Conservation (phyloP, 2,113 vertebrate genomes). For the Drymodes brunneopygia region DNA sequence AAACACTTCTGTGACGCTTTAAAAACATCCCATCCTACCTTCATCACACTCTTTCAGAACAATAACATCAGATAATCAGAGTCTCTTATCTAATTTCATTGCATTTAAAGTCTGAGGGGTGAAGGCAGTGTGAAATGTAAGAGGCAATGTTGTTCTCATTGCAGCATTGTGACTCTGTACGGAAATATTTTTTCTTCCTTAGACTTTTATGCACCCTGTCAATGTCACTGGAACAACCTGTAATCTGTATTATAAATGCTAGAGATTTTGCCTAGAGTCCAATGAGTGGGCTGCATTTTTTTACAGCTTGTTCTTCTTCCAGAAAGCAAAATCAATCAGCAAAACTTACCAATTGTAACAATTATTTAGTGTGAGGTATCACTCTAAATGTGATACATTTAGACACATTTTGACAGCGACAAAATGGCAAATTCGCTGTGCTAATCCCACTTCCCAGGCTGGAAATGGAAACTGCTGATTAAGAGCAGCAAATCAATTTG, state of each 20-base stretch:
- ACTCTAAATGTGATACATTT: too few species aligned
- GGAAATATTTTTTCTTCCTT: not conserved
- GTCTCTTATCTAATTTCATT: not conserved
- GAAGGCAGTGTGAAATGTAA: not conserved
- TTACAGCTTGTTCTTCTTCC: not conserved
- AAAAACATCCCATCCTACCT: not conserved
- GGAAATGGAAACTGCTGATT: constrained; percentile 40
- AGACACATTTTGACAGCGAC: constrained; percentile 19
- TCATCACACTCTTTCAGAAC: not conserved
- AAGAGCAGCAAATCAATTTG: constrained; percentile 34
- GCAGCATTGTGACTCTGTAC: not conserved
- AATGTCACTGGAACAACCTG: not conserved
- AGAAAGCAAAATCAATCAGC: not conserved
- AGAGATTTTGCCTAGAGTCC: not conserved
- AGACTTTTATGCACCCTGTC: not conserved
- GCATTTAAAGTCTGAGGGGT: not conserved
- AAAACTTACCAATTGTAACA: not conserved
- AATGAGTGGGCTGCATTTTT: not conserved
- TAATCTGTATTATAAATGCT: not conserved
- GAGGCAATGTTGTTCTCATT: not conserved
- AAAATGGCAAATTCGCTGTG: not conserved
- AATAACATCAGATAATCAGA: not conserved
- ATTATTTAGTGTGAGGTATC: not conserved
- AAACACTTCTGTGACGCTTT: not conserved
- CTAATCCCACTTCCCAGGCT: constrained; percentile 19